Conservation (phyloP, 2,113 vertebrate genomes). For the Chrysochloris asiatica region DNA sequence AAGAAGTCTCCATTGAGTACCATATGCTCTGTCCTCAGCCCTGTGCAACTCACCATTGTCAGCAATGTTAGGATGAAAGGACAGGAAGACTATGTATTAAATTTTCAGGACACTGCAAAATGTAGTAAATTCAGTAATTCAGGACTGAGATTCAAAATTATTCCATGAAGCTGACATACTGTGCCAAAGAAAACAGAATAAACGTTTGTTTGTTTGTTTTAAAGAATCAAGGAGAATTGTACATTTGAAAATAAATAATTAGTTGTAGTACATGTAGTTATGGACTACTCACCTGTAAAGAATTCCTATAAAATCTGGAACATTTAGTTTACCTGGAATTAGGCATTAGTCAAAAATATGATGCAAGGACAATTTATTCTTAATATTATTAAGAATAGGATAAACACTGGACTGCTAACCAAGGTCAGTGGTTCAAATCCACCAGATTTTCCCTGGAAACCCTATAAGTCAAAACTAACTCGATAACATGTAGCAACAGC, state of each 20-base stretch:
- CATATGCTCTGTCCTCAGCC: neutral
- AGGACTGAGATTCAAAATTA: slow-evolving; percentile 35
- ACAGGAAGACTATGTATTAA: neutral
- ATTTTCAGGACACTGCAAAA: neutral
- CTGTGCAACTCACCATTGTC: neutral
- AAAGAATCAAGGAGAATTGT: too few species aligned
- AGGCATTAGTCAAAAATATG: neutral
- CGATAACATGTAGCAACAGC: too few species aligned
- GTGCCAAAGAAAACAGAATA: slow-evolving; percentile 41
- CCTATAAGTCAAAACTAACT: too few species aligned
- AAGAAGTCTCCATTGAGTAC: neutral
- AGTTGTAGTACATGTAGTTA: neutral
- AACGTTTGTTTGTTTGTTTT: too few species aligned
- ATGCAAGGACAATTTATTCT: neutral
- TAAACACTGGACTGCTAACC: too few species aligned
- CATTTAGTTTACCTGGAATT: neutral
- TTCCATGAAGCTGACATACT: neutral
- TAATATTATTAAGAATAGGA: neutral
- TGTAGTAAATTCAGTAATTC: slow-evolving; percentile 9
- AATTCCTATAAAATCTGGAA: slow-evolving; percentile 13
- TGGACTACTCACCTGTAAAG: neutral
- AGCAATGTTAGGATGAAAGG: neutral
- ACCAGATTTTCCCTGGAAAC: too few species aligned
- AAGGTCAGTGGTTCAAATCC: too few species aligned
- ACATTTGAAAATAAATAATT: slow-evolving; percentile 14